Evolutionary conservation across 2,888 invertebrate genomes (phyloP).

Genomic region (Ctena decussata): DNA sequence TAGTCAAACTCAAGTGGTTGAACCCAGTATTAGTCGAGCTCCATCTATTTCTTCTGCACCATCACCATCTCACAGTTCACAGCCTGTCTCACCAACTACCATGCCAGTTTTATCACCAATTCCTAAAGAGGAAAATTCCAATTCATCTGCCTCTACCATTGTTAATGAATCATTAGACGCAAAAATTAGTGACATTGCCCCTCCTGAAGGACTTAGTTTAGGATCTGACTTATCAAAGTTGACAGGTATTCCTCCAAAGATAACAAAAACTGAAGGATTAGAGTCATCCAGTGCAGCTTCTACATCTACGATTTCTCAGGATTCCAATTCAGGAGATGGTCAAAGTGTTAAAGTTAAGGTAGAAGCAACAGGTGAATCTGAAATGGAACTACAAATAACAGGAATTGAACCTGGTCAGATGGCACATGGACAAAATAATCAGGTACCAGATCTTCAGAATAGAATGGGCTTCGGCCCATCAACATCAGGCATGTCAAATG

Average conservation of each 20-base stretch:
- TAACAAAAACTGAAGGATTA: neutral
- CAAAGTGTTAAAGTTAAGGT: slow-evolving; percentile 49
- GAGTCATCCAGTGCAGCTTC: neutral
- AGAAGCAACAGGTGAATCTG: slow-evolving; percentile 39
- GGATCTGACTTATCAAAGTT: slow-evolving; percentile 48
- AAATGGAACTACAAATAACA: slow-evolving; percentile 55
- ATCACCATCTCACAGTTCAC: neutral
- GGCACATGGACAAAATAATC: neutral
- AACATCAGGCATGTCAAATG: neutral
- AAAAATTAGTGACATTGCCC: slow-evolving; percentile 25
- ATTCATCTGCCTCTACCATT: slow-evolving; percentile 33
- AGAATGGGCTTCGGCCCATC: neutral
- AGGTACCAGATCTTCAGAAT: neutral
- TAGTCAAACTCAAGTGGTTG: too few species aligned
- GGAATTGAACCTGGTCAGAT: slow-evolving; percentile 48
- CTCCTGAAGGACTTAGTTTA: slow-evolving; percentile 41
- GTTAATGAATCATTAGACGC: slow-evolving; percentile 21
- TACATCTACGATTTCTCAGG: neutral
- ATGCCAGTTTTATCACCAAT: neutral
- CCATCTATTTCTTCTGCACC: slow-evolving; percentile 23
- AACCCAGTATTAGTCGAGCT: neutral
- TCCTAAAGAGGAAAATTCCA: slow-evolving; percentile 27
- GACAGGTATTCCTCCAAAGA: slow-evolving; percentile 1
- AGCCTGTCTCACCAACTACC: neutral
- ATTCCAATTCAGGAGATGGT: slow-evolving; percentile 20